phyloP scores from a whole-genome alignment of 2,888 invertebrate genomes.

The Tanytarsus gracilentus region DNA sequence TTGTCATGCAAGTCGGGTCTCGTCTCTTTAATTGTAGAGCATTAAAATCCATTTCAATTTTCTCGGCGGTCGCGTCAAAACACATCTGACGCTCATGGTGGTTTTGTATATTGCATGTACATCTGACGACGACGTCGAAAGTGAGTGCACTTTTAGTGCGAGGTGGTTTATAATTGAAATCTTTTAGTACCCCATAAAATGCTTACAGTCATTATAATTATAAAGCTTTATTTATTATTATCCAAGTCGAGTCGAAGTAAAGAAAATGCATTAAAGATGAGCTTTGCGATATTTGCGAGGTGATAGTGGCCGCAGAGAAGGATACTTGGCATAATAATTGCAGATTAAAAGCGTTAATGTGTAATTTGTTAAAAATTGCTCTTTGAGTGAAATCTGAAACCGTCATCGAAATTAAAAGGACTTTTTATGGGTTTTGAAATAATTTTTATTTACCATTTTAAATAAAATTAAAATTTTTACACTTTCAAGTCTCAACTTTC shows the following conservation, averaged over 20 bases:
- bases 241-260: not conserved
- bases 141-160: not conserved
- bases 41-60: conserved; percentile 1
- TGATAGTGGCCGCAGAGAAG: not conserved
- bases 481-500: too few relatives aligned
- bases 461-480: too few relatives aligned
- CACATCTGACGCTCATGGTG: not conserved
- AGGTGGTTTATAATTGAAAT: conserved; percentile 3
- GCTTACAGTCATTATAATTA: conserved; percentile 5
- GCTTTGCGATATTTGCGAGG: not conserved
- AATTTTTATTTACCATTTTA: too few relatives aligned
- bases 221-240: not conserved
- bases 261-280: conserved; percentile 2
- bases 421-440: too few relatives aligned
- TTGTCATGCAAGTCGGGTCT: conserved; percentile 18
- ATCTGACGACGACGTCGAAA: not conserved
- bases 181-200: conserved; percentile 8
- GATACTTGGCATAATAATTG: not conserved
- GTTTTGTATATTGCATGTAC: not conserved
- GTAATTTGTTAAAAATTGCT: conserved; percentile 6
- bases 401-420: too few relatives aligned
- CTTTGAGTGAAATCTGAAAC: not conserved
- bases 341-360: conserved; percentile 6
- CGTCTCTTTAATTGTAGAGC: conserved; percentile 19
- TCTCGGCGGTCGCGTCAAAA: conserved; percentile 5